These are phyloP conservation scores for Arctia plantaginis DNA, from an alignment of 2,888 invertebrate genomes.

Conservation along the genomic window DNA sequence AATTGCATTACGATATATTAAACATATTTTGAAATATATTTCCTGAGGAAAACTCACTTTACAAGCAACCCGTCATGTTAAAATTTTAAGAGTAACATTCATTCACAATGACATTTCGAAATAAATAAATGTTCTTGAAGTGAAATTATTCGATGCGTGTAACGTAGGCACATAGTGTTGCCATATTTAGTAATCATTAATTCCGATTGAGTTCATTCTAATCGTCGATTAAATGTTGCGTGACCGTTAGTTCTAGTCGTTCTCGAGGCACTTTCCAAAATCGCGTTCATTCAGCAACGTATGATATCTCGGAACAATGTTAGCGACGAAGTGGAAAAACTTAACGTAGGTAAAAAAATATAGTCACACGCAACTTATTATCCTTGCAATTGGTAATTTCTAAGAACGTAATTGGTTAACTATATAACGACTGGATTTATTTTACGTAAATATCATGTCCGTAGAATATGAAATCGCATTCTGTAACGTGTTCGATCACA, in stretches of 20 bases:
- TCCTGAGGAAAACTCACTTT: neutral
- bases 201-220: conserved; percentile 63
- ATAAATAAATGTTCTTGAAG: conserved; percentile 21
- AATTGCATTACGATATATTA: conserved; percentile 6
- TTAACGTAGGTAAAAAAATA: neutral
- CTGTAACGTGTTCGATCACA: conserved; percentile 14
- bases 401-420: neutral
- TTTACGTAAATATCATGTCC: neutral
- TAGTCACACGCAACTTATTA: conserved; percentile 8
- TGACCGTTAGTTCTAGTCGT: conserved; percentile 61
- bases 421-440: neutral
- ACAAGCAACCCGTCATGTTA: neutral
- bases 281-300: conserved; percentile 56
- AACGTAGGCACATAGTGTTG: conserved; percentile 29
- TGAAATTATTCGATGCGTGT: conserved; percentile 31
- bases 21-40: neutral
- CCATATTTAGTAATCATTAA: conserved; percentile 53
- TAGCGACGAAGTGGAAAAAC: conserved; percentile 4
- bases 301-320: conserved; percentile 11
- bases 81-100: neutral
- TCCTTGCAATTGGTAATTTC: conserved; percentile 11
- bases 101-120: conserved; percentile 7
- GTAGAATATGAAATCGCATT: conserved; percentile 39
- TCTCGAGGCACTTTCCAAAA: conserved; percentile 72
- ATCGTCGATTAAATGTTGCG: conserved; percentile 68